Conservation (phyloP, 2,113 vertebrate species). For the Ophiodon elongatus region DNA sequence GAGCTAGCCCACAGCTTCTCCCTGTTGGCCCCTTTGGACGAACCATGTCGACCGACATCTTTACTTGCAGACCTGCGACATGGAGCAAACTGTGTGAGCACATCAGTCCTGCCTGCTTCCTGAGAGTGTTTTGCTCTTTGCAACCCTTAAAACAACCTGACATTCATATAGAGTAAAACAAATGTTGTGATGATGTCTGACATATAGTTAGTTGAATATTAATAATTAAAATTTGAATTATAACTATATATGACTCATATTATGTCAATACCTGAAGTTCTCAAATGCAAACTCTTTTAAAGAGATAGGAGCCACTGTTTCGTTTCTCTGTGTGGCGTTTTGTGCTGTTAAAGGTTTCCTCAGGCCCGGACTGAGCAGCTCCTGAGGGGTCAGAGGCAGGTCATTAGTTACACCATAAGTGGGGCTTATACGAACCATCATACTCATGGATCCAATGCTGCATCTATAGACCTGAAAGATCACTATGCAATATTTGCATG, state of each 20-base stretch:
- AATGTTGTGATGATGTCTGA: neutral
- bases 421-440: neutral
- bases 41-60: constrained; percentile 79
- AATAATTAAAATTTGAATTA: neutral
- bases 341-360: constrained; percentile 57
- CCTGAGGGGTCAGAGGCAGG: constrained; percentile 79
- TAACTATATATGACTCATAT: neutral
- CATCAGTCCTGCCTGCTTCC: neutral
- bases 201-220: neutral
- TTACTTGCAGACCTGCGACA: constrained; percentile 83
- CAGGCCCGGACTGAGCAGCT: constrained; percentile 85
- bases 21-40: constrained; percentile 66
- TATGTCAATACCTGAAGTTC: constrained; percentile 89
- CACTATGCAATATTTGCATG: neutral
- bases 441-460: neutral
- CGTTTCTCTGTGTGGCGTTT: constrained; percentile 35
- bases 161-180: neutral
- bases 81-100: neutral
- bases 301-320: constrained; percentile 83
- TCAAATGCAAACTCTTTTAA: constrained; percentile 92
- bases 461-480: neutral
- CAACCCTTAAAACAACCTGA: neutral
- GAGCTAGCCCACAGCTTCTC: constrained; percentile 89
- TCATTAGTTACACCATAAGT: constrained; percentile 35
- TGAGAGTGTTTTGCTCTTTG: neutral